These are phyloP conservation scores for Catocala fraxini DNA, from an alignment of 2,888 invertebrate species.

Conservation along the genomic window DNA sequence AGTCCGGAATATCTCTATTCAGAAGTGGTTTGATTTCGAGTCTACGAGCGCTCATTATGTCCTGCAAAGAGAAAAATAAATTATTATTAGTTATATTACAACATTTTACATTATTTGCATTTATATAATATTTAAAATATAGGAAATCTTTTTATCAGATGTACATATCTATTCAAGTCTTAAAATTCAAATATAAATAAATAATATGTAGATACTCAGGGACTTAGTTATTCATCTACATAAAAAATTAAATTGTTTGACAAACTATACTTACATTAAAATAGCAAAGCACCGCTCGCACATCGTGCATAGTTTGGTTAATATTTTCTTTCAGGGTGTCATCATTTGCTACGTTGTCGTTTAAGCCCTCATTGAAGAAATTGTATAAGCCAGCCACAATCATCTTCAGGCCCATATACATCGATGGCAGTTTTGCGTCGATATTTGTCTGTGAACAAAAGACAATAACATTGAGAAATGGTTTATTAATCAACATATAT, in stretches of 20 bases:
- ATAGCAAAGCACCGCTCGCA: slow-evolving; percentile 90
- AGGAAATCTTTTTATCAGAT: too few species aligned
- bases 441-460: slow-evolving; percentile 71
- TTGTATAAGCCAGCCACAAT: slow-evolving; percentile 91
- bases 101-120: too few species aligned
- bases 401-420: slow-evolving; percentile 91
- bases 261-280: slow-evolving; percentile 84
- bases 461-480: slow-evolving; percentile 9
- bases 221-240: too few species aligned
- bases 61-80: slow-evolving; percentile 63
- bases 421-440: slow-evolving; percentile 82
- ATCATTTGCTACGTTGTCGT: slow-evolving; percentile 67
- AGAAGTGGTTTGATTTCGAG: slow-evolving; percentile 65
- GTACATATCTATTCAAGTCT: too few species aligned
- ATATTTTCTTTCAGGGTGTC: slow-evolving; percentile 80
- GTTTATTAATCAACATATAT: too few species aligned
- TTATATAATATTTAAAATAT: too few species aligned
- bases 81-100: neutral
- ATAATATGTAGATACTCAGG: too few species aligned
- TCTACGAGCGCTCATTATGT: slow-evolving; percentile 72
- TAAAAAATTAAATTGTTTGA: neutral
- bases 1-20: slow-evolving; percentile 68
- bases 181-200: too few species aligned
- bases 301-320: slow-evolving; percentile 86
- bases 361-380: slow-evolving; percentile 88